Percentiles rank a stretch among this genome's conserved stretches.
phyloP scores from a whole-genome alignment of 2,113 vertebrate species.

The Callionymus lyra region DNA sequence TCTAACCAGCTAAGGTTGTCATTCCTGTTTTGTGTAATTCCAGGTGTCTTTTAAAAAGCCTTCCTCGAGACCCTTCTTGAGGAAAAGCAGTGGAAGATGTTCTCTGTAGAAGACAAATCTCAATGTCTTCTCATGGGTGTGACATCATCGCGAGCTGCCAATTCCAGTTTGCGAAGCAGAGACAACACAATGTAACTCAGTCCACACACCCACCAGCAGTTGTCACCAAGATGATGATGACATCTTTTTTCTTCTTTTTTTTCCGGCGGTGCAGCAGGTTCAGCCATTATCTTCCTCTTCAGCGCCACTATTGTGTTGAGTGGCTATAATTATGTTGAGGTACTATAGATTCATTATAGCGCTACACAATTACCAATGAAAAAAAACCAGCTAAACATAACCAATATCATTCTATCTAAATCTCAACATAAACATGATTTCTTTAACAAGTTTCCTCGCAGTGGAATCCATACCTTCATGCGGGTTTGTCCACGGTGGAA shows the following conservation, averaged over 20 bases:
- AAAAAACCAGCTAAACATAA: too few species aligned
- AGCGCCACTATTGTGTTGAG: neutral
- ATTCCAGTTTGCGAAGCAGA: slow-evolving; percentile 17
- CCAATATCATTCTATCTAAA: neutral
- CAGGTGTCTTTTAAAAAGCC: too few species aligned
- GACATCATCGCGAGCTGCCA: neutral
- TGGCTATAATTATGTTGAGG: slow-evolving; percentile 32
- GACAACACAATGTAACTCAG: slow-evolving; percentile 25
- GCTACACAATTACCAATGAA: neutral
- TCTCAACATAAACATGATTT: too few species aligned
- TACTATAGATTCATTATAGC: slow-evolving; percentile 14
- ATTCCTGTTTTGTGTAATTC: too few species aligned
- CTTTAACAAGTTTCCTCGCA: neutral
- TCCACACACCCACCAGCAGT: slow-evolving; percentile 33
- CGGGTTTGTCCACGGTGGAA: slow-evolving; percentile 24
- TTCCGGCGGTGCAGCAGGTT: slow-evolving; percentile 20
- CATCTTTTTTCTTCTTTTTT: too few species aligned
- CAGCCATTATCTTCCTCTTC: slow-evolving; percentile 1
- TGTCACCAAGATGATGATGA: slow-evolving; percentile 36
- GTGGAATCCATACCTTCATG: neutral
- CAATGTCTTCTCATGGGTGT: neutral
- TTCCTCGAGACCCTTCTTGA: too few species aligned
- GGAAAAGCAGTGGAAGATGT: too few species aligned
- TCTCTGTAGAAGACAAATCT: too few species aligned
- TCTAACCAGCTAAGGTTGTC: too few species aligned